A percentile compares a stretch with the other conserved stretches of the same genome.
These are phyloP conservation scores for Dendrophyllia cribrosa DNA, from an alignment of 64 coral and sea anemone genomes.

Conservation along the genomic window DNA sequence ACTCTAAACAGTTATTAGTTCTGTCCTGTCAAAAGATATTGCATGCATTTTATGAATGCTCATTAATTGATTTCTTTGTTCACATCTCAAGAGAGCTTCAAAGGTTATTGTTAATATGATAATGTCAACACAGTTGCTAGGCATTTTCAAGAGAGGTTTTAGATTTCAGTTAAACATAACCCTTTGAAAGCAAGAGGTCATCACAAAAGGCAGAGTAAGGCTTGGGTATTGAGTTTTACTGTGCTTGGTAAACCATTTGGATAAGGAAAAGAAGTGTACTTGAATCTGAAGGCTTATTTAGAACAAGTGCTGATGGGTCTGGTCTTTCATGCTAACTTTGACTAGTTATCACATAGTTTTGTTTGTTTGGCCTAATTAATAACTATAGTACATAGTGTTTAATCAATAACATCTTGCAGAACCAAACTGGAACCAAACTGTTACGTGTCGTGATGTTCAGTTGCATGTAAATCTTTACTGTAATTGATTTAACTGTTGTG, in stretches of 20 bases:
- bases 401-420: neutral
- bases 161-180: constrained; percentile 47
- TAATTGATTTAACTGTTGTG: neutral
- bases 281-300: neutral
- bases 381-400: constrained; percentile 20
- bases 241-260: neutral
- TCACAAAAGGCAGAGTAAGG: neutral
- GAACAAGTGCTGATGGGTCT: neutral
- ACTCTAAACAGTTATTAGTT: constrained; percentile 1
- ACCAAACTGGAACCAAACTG: too few species aligned
- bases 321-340: neutral
- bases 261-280: neutral
- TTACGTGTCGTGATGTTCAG: too few species aligned
- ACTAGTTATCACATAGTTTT: neutral
- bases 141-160: constrained; percentile 38
- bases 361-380: constrained; percentile 20
- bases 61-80: constrained; percentile 20
- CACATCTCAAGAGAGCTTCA: neutral
- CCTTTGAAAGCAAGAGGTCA: constrained; percentile 36
- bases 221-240: constrained; percentile 14
- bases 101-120: constrained; percentile 27
- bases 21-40: neutral
- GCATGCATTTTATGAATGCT: constrained; percentile 17
- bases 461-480: too few species aligned
- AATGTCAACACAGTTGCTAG: constrained; percentile 36